Percentiles rank a stretch among this genome's conserved stretches.
Conservation (phyloP, 2,113 vertebrate species). For the Psilopogon haemacephalus region DNA sequence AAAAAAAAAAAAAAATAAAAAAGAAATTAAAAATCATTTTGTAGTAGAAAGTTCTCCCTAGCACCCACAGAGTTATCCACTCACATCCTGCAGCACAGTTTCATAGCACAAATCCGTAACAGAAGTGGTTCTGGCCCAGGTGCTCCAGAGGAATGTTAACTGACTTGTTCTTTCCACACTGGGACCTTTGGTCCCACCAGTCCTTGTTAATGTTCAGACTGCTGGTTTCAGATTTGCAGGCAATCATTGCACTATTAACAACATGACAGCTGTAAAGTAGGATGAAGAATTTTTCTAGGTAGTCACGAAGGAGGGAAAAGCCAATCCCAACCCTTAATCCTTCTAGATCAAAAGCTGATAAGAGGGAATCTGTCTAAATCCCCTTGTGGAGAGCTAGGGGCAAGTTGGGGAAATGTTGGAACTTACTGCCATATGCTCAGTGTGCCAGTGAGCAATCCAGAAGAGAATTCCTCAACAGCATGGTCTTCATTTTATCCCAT, state of each 20-base stretch:
- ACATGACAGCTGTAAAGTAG: background rate
- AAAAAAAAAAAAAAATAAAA: background rate
- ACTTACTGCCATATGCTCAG: background rate
- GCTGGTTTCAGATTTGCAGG: background rate
- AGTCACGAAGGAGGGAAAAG: background rate
- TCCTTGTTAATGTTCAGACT: background rate
- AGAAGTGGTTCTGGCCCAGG: background rate
- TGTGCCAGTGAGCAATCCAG: background rate
- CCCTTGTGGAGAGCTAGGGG: background rate
- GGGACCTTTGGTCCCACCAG: background rate
- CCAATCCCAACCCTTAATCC: background rate
- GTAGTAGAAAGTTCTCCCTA: background rate
- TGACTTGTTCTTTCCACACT: background rate
- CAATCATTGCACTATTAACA: background rate
- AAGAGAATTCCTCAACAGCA: background rate
- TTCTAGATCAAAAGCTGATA: background rate
- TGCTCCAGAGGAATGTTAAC: background rate
- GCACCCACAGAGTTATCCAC: background rate
- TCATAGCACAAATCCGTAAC: background rate
- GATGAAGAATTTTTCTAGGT: background rate
- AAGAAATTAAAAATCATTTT: background rate
- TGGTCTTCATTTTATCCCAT: fast-evolving
- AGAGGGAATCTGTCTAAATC: background rate
- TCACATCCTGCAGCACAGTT: background rate
- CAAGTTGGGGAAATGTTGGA: background rate